Evolutionary conservation across 1,140 invertebrate species (phyloP), one percentile per base, ranked within the genome.

Genomic region (Drosophila pallidifrons): DNA sequence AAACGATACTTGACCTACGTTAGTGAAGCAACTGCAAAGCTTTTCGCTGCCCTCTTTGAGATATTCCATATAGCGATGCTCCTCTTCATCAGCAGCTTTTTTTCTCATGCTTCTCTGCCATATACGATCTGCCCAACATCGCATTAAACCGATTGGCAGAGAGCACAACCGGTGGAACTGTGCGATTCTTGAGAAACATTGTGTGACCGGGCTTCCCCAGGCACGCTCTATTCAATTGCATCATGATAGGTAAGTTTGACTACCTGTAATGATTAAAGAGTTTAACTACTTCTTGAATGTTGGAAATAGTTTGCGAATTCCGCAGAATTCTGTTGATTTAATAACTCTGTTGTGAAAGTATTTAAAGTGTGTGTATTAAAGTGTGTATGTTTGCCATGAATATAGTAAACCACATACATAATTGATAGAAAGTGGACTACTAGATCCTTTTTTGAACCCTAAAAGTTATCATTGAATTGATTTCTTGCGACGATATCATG

Each of bases 11-110:
- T 43, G 16, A 28, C 57, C 1, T 32, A 76, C 43, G 28, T 86
- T 81, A 1, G 55, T 52, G 13, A 91, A 91, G 0, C 35, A 46
- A 6, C 70, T 90, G 15, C 82, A 74, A 0, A 91, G 55, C 3
- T 35, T 15, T 16, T 80, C 81, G 51, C 73, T 90, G 13, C 86
- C 90, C 1, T 87, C 75, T 38, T 79, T 85, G 0, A 90, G 69
- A 15, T 90, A 89, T 51, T 85, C 65, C 10, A 67, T 61, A 16
- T 83, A 87, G 1, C 73, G 60, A 0, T 51, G 61, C 6, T 82
- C 86, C 52, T 91, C 90, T 38, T 82, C 78, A 0, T 73, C 52
- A 15, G 68, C 55, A 4, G 54, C 74, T 38, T 67, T 3, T 3
- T 1, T 75, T 66, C 5, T 41, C 65, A 1, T 52, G 47, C 11